phyloP scores from a whole-genome alignment of 2,113 vertebrate species.

The Athene noctua region DNA sequence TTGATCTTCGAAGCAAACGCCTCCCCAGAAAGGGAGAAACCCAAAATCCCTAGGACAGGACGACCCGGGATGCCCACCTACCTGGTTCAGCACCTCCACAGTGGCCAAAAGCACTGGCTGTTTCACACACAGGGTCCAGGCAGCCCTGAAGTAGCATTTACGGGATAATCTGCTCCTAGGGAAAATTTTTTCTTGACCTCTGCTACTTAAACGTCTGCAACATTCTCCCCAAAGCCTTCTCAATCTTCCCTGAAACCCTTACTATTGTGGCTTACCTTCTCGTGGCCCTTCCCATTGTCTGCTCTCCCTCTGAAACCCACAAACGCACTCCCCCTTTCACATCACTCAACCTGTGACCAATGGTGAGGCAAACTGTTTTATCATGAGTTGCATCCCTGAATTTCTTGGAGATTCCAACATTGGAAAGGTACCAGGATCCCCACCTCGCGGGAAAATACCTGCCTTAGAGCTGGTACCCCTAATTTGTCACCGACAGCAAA shows the following conservation, averaged over 20 bases:
- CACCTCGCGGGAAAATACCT: not conserved
- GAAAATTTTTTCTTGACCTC: not conserved
- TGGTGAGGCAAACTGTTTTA: not conserved
- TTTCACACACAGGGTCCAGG: not conserved
- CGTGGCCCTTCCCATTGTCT: fast-evolving
- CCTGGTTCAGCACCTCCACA: not conserved
- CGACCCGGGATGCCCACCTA: fast-evolving
- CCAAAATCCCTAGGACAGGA: not conserved
- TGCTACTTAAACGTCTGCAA: not conserved
- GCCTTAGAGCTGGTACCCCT: not conserved
- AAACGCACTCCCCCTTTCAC: not conserved
- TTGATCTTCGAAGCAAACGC: not conserved
- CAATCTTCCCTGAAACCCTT: not conserved
- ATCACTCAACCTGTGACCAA: not conserved
- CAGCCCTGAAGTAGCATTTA: not conserved
- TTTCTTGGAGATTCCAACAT: not conserved
- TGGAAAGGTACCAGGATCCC: not conserved
- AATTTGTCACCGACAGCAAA: not conserved
- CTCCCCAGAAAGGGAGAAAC: not conserved
- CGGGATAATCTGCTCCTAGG: not conserved
- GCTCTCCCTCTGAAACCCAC: not conserved
- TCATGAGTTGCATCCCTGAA: not conserved
- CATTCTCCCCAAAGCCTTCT: not conserved
- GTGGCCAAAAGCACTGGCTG: not conserved
- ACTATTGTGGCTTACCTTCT: not conserved